Percentiles rank a stretch among this genome's conserved stretches.
Conservation (phyloP, 2,797 vertebrate genomes). For the Odontamblyopus rebecca region DNA sequence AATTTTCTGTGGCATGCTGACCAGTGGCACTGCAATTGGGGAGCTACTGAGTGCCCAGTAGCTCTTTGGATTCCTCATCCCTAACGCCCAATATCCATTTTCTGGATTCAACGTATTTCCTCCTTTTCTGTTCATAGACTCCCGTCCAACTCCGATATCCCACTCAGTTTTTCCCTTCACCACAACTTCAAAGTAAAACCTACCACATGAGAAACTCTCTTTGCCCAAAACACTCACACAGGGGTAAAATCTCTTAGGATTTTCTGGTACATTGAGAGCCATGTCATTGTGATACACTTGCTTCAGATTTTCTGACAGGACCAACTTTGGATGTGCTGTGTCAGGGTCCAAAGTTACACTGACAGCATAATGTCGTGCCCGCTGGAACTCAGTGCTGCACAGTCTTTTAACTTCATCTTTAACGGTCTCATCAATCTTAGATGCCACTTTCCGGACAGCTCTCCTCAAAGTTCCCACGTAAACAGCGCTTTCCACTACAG, state of each 20-base stretch:
- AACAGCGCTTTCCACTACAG: conserved; percentile 24
- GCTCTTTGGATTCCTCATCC: conserved; percentile 53
- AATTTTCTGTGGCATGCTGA: conserved; percentile 52
- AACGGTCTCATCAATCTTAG: conserved; percentile 54
- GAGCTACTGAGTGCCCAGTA: conserved; percentile 67
- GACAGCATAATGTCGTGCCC: conserved; percentile 51
- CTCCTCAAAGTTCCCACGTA: conserved; percentile 62
- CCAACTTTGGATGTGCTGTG: conserved; percentile 71
- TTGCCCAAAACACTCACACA: conserved; percentile 67
- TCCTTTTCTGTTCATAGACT: conserved; percentile 70
- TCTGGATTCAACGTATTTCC: conserved; percentile 60
- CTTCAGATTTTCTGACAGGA: conserved; percentile 64
- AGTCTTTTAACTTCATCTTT: conserved; percentile 58
- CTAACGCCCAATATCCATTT: conserved; percentile 69
- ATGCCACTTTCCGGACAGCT: conserved; percentile 39
- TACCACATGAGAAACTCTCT: conserved; percentile 64
- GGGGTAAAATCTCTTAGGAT: conserved; percentile 66
- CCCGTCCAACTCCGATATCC: conserved; percentile 67
- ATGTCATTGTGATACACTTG: conserved; percentile 59
- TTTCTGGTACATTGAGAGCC: conserved; percentile 44
- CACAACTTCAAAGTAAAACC: conserved; percentile 73
- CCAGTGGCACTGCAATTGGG: conserved; percentile 53
- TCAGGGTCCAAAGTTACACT: conserved; percentile 69
- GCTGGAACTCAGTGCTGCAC: conserved; percentile 45
- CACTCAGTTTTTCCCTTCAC: conserved; percentile 74